These are phyloP conservation scores for Myocastor coypus DNA, from an alignment of 2,113 vertebrate species.

Conservation along the genomic window DNA sequence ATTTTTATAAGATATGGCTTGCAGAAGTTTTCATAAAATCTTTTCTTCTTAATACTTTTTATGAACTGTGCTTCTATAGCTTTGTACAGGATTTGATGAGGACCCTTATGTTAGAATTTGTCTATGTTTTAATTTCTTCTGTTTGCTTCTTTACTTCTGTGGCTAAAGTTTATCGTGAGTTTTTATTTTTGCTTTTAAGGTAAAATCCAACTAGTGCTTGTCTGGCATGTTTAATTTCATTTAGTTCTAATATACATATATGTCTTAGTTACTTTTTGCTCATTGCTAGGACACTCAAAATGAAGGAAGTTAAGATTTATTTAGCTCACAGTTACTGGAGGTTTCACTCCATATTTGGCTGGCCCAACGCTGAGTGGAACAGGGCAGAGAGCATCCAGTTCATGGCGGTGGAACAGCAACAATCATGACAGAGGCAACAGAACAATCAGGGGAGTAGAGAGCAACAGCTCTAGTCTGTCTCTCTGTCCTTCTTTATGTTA, in stretches of 20 bases:
- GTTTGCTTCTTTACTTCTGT: background rate
- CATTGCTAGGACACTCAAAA: too few relatives aligned
- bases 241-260: background rate
- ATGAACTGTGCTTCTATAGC: background rate
- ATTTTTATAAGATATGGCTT: background rate
- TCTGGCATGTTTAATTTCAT: background rate
- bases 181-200: background rate
- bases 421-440: too few relatives aligned
- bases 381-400: too few relatives aligned
- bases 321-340: too few relatives aligned
- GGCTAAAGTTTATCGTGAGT: background rate
- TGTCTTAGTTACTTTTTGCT: too few relatives aligned
- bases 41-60: background rate
- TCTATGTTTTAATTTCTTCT: background rate
- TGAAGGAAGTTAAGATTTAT: too few relatives aligned
- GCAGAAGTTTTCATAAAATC: background rate
- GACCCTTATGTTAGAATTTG: background rate
- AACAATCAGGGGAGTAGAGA: too few relatives aligned
- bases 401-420: too few relatives aligned
- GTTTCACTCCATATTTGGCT: too few relatives aligned
- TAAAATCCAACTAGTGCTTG: background rate
- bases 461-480: too few relatives aligned
- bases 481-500: too few relatives aligned
- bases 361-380: too few relatives aligned
- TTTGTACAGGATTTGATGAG: background rate